Percentiles rank a stretch among this genome's conserved stretches.
Evolutionary conservation across 2,797 vertebrate genomes (phyloP).

Genomic region (Heterohyrax brucei): DNA sequence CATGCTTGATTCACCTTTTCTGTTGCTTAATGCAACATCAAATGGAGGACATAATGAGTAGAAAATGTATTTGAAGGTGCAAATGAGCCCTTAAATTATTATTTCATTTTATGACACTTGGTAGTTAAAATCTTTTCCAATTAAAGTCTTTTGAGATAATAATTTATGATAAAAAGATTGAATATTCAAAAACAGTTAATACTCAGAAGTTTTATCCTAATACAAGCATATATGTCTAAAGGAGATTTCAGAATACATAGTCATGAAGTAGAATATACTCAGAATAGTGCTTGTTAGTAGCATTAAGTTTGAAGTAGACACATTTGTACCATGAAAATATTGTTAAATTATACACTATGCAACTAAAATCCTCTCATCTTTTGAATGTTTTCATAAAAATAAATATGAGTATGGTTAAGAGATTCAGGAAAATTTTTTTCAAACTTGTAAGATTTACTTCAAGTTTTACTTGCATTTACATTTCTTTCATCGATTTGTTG

Average conservation of each 20-base stretch:
- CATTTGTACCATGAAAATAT: slow-evolving; percentile 22
- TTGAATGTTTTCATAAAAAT: slow-evolving; percentile 11
- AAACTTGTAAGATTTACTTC: slow-evolving; percentile 36
- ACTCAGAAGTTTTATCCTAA: slow-evolving; percentile 55
- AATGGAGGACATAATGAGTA: slow-evolving; percentile 63
- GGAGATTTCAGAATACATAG: slow-evolving; percentile 23
- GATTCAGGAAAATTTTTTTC: neutral
- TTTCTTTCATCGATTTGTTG: slow-evolving; percentile 11
- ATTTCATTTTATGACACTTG: slow-evolving; percentile 53
- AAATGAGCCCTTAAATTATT: slow-evolving; percentile 55
- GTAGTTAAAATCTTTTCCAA: slow-evolving; percentile 75
- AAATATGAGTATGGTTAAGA: neutral
- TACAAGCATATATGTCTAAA: slow-evolving; percentile 45
- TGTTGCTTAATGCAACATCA: slow-evolving; percentile 70
- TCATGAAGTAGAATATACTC: neutral
- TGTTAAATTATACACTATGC: slow-evolving; percentile 19
- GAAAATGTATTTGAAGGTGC: slow-evolving; percentile 55
- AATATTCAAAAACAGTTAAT: slow-evolving; percentile 61
- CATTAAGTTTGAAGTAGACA: slow-evolving; percentile 15
- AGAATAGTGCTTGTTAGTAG: neutral
- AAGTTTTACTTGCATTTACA: neutral
- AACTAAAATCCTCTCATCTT: neutral
- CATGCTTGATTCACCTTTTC: slow-evolving; percentile 66
- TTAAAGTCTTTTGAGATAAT: slow-evolving; percentile 73
- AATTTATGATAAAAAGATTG: slow-evolving; percentile 63